Evolutionary conservation across 1,140 invertebrate genomes (phyloP).

Genomic region (Drosophila virilis): DNA sequence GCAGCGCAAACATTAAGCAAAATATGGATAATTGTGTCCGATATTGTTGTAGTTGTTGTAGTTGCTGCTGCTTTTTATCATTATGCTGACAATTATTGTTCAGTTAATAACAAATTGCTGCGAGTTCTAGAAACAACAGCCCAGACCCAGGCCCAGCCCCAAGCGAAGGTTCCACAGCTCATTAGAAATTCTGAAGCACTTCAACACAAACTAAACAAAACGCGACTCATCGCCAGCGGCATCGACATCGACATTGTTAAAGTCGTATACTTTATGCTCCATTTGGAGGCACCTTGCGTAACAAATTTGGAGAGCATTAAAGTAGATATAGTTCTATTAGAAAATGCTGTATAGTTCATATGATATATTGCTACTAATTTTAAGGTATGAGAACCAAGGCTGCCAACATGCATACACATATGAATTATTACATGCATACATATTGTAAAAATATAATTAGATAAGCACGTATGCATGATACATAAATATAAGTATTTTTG

Average conservation of each 20-base stretch:
- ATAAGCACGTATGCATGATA: too few relatives aligned
- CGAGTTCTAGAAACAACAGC: slow-evolving; percentile 65
- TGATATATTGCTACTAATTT: slow-evolving; percentile 3
- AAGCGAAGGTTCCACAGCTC: slow-evolving; percentile 61
- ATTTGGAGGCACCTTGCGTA: slow-evolving; percentile 52
- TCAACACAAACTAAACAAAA: neutral
- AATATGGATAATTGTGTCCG: slow-evolving; percentile 78
- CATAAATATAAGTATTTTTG: too few relatives aligned
- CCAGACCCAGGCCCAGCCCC: slow-evolving; percentile 13
- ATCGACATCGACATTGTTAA: slow-evolving; percentile 21
- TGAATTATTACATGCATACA: neutral
- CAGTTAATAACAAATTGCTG: slow-evolving; percentile 46
- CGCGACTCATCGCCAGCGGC: slow-evolving; percentile 5
- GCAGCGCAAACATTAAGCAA: slow-evolving; percentile 35
- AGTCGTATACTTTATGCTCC: slow-evolving; percentile 38
- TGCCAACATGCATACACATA: neutral
- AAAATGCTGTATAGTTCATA: neutral
- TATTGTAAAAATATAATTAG: too few relatives aligned
- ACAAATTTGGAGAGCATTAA: slow-evolving; percentile 25
- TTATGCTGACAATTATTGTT: slow-evolving; percentile 67
- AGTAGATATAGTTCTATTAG: slow-evolving; percentile 7
- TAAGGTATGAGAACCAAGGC: slow-evolving; percentile 2
- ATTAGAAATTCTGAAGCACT: slow-evolving; percentile 68
- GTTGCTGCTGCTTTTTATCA: slow-evolving; percentile 39
- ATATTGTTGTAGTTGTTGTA: slow-evolving; percentile 24